Evolutionary conservation across 2,797 vertebrate species (phyloP), one percentile per base, ranked within the genome.

Genomic region (Dicrostonyx torquatus): DNA sequence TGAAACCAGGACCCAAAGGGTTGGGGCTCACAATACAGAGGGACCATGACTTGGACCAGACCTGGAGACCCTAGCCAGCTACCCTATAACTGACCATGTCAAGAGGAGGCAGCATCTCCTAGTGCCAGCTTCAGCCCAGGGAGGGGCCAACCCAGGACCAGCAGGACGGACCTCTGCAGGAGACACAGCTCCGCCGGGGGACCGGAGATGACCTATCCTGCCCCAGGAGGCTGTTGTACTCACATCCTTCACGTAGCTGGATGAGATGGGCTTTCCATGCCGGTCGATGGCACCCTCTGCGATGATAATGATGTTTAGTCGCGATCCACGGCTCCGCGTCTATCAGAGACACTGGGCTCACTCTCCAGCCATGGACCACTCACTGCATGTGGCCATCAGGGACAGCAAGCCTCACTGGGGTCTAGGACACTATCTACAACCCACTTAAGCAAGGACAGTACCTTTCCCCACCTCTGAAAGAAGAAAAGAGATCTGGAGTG

Each of bases 271-370:
- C 50, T 99, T 98, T 78, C 99, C 99, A 0, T 97, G 98, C 82
- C 84, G 97, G 97, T 99, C 99, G 0, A 99, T 99, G 94, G 99
- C 99, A 0, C 99, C 99, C 97, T 99, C 99, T 0, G 99, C 99
- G 0, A 99, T 97, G 87, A 99, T 99, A 95, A 99, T 98, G 93
- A 99, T 99, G 98, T 99, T 99, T 73, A 99, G 98, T 62, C 99
- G 98, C 0, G 99, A 99, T 12, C 99, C 99, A 4, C 98, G 99
- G 94, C 98, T 98, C 92, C 99, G 99, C 0, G 99, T 99, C 99
- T 99, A 98, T 3, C 0, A 91, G 72, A 94, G 72, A 96, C 14
- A 1, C 7, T 0, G 31, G 0, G 0, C 0, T 12, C 73, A 88
- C 94, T 2, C 14, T 6, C 50, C 76, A 5, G 48, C 43, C 75